Percentiles rank a stretch among this genome's conserved stretches.
Conservation (phyloP, 2,888 invertebrate species). For the Diaperis boleti region DNA sequence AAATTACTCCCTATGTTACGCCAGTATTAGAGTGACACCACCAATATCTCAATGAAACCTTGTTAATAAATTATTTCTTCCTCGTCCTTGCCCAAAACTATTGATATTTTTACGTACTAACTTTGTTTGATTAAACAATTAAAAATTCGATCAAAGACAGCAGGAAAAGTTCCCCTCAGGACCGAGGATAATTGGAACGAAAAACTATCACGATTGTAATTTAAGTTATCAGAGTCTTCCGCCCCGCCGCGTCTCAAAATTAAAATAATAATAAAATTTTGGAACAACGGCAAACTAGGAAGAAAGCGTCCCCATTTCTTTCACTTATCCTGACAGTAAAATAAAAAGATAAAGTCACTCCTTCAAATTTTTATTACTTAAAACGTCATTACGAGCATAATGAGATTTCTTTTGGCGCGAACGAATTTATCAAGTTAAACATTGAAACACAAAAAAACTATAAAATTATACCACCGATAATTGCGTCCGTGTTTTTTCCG, state of each 20-base stretch:
- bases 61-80: too few species aligned
- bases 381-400: constrained; percentile 34
- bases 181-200: constrained; percentile 9
- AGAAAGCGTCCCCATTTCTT: constrained; percentile 7
- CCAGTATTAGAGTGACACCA: too few species aligned
- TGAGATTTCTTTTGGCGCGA: constrained; percentile 32
- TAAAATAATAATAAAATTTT: constrained; percentile 56
- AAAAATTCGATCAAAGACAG: constrained; percentile 14
- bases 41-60: too few species aligned
- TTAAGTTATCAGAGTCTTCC: constrained; percentile 55
- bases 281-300: constrained; percentile 22
- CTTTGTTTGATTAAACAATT: constrained; percentile 4
- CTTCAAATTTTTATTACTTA: constrained; percentile 32
- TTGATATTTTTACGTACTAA: not conserved
- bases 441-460: constrained; percentile 35
- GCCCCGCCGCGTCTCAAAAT: constrained; percentile 53
- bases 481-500: constrained; percentile 36
- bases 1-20: too few species aligned
- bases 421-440: constrained; percentile 35
- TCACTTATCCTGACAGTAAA: constrained; percentile 30
- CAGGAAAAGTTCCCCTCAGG: not conserved
- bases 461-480: constrained; percentile 41
- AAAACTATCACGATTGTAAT: constrained; percentile 29
- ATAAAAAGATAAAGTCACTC: constrained; percentile 33
- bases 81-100: too few species aligned